These are phyloP conservation scores for Callitettix versicolor DNA, from an alignment of 1,140 invertebrate species.

Conservation along the genomic window DNA sequence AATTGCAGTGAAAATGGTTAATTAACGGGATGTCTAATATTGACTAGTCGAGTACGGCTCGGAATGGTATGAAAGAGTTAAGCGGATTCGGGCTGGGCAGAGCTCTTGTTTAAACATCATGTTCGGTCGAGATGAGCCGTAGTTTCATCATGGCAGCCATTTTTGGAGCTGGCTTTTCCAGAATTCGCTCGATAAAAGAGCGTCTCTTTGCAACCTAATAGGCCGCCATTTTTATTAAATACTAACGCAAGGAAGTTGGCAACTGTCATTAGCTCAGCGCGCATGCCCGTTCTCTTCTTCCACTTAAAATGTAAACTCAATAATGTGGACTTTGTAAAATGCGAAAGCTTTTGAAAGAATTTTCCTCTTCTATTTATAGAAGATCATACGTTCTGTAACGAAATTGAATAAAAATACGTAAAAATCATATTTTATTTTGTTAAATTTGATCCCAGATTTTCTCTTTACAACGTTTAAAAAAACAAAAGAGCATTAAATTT, in stretches of 20 bases:
- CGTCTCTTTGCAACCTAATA: constrained; percentile 12
- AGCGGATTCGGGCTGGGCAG: constrained; percentile 1
- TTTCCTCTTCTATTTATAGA: too few relatives aligned
- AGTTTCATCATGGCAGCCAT: constrained; percentile 4
- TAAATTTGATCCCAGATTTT: too few relatives aligned
- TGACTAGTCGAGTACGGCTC: not conserved
- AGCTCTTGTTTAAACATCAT: constrained; percentile 5
- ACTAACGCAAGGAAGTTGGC: constrained; percentile 10
- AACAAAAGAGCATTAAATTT: too few relatives aligned
- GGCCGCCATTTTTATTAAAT: constrained; percentile 15
- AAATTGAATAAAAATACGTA: too few relatives aligned
- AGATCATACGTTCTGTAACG: too few relatives aligned
- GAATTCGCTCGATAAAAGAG: constrained; percentile 10
- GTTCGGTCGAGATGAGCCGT: not conserved
- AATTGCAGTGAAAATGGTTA: too few relatives aligned
- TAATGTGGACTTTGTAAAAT: not conserved
- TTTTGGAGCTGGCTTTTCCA: not conserved
- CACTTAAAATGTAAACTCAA: constrained; percentile 13
- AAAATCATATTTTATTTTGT: too few relatives aligned
- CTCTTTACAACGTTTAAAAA: too few relatives aligned
- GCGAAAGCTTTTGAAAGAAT: too few relatives aligned
- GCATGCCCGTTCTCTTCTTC: not conserved
- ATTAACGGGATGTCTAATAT: constrained; percentile 2
- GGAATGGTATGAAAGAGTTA: not conserved
- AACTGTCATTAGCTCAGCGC: constrained; percentile 7